Percentiles rank a stretch among this genome's conserved stretches.
phyloP scores from a whole-genome alignment of 2,888 invertebrate species.

The Flexamia atlantica region DNA sequence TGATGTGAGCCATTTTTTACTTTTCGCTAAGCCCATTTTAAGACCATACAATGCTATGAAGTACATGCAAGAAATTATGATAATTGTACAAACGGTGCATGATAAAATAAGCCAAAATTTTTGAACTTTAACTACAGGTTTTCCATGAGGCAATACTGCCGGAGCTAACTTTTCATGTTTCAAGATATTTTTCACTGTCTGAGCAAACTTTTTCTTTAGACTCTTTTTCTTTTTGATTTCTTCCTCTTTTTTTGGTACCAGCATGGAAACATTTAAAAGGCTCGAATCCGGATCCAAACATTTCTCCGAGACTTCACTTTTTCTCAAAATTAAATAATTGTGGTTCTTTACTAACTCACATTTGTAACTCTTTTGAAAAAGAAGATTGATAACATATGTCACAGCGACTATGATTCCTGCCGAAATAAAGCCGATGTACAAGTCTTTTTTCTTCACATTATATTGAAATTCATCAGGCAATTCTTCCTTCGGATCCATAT shows the following conservation, averaged over 20 bases:
- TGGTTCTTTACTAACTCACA: not conserved
- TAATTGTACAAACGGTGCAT: not conserved
- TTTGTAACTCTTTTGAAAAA: not conserved
- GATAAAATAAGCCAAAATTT: not conserved
- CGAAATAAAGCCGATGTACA: not conserved
- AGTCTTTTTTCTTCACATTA: not conserved
- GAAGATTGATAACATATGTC: not conserved
- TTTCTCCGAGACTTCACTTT: not conserved
- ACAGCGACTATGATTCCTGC: not conserved
- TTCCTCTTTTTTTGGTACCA: not conserved
- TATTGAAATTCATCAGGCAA: not conserved
- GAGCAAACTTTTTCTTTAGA: not conserved
- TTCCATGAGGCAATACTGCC: not conserved
- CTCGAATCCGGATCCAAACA: not conserved
- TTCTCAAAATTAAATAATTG: not conserved
- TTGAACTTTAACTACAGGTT: not conserved
- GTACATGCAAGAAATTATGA: not conserved
- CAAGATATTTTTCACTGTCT: not conserved
- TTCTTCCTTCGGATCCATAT: not conserved
- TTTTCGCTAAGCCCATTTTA: slow-evolving; percentile 11
- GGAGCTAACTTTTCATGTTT: not conserved
- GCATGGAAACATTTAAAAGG: not conserved
- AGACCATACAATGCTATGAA: slow-evolving; percentile 3
- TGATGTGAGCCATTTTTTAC: slow-evolving; percentile 11
- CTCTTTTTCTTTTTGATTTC: not conserved